Evolutionary conservation across 2,113 vertebrate species (phyloP).

Genomic region (Periophthalmodon schlosseri): DNA sequence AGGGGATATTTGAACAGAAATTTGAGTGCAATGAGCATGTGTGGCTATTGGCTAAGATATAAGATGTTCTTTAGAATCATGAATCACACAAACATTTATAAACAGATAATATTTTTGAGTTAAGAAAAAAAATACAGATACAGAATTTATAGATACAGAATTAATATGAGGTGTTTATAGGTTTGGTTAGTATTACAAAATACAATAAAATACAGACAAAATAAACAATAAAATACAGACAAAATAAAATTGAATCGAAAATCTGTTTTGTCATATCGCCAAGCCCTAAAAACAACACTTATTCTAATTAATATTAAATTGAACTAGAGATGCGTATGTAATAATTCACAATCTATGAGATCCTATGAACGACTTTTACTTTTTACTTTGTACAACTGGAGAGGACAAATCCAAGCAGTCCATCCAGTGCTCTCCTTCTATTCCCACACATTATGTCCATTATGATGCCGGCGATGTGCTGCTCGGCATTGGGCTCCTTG

Average conservation of each 20-base stretch:
- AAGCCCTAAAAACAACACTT: background rate
- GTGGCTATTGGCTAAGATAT: too few relatives aligned
- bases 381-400: slow-evolving; percentile 18
- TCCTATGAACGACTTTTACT: background rate
- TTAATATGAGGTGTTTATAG: too few relatives aligned
- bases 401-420: slow-evolving; percentile 16
- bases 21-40: background rate
- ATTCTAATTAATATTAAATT: too few relatives aligned
- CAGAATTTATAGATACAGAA: background rate
- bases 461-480: slow-evolving; percentile 53
- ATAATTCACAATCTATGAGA: background rate
- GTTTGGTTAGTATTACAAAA: too few relatives aligned
- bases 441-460: slow-evolving; percentile 58
- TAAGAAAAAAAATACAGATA: background rate
- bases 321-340: too few relatives aligned
- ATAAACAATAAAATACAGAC: too few relatives aligned
- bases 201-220: too few relatives aligned
- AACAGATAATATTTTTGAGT: background rate
- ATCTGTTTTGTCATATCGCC: background rate
- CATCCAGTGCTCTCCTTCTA: slow-evolving; percentile 24
- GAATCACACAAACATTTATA: background rate
- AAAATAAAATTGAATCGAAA: too few relatives aligned
- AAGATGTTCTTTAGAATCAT: background rate
- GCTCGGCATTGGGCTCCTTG: slow-evolving; percentile 53
- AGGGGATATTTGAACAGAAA: background rate